phyloP scores from a whole-genome alignment of 2,888 invertebrate species.

The Sminthurides aquaticus region DNA sequence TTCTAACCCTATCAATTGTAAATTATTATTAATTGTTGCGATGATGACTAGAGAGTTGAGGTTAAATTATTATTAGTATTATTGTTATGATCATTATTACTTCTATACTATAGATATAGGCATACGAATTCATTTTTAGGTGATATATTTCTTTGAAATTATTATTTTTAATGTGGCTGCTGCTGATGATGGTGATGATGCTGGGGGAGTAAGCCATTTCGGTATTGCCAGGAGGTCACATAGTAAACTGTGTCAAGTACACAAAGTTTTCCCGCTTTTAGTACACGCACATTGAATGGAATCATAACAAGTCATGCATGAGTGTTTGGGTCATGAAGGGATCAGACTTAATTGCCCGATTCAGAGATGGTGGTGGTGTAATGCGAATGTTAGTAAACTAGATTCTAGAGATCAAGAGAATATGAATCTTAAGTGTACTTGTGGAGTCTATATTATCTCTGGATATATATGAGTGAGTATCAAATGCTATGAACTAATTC shows the following conservation, averaged over 20 bases:
- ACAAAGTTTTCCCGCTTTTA: background rate
- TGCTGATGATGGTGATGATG: slow-evolving; percentile 20
- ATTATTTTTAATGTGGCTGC: slow-evolving; percentile 23
- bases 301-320: too few relatives aligned
- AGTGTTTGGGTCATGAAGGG: too few relatives aligned
- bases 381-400: too few relatives aligned
- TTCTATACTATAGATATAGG: background rate
- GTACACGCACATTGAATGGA: too few relatives aligned
- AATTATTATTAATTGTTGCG: background rate
- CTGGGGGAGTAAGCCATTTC: slow-evolving; percentile 23
- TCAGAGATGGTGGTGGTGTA: too few relatives aligned
- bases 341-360: too few relatives aligned
- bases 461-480: too few relatives aligned
- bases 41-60: background rate
- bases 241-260: slow-evolving; percentile 19
- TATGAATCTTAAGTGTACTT: too few relatives aligned
- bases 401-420: too few relatives aligned
- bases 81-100: background rate
- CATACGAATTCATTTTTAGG: background rate
- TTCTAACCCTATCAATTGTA: too few relatives aligned
- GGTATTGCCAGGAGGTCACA: slow-evolving; percentile 24
- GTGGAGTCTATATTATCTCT: too few relatives aligned
- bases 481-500: too few relatives aligned
- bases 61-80: background rate
- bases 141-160: slow-evolving; percentile 3